phyloP scores from a whole-genome alignment of 2,888 invertebrate species.

The Cosmia trapezina region DNA sequence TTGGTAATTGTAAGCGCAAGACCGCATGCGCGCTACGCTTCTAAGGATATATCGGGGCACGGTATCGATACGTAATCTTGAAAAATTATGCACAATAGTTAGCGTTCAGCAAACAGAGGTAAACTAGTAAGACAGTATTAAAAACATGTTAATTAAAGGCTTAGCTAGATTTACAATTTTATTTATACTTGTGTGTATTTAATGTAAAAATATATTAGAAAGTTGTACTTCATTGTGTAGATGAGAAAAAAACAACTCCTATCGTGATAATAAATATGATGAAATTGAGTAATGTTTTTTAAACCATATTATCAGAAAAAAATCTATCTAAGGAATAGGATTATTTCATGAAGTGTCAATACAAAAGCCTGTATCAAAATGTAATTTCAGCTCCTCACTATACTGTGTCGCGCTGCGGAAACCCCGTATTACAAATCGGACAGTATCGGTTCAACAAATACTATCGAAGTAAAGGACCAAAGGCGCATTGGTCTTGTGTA shows the following conservation, averaged over 20 bases:
- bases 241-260: background rate
- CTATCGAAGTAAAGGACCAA: constrained; percentile 61
- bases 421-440: constrained; percentile 70
- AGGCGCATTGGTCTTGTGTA: constrained; percentile 67
- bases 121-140: background rate
- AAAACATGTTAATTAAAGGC: background rate
- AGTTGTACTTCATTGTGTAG: background rate
- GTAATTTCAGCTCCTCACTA: constrained; percentile 43
- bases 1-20: background rate
- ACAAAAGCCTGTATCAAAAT: background rate
- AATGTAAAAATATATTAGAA: background rate
- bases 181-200: background rate
- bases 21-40: background rate
- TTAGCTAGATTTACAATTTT: background rate
- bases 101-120: background rate
- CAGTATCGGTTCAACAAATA: constrained; percentile 69
- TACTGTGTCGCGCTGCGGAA: constrained; percentile 67
- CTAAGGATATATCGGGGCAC: background rate
- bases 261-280: constrained; percentile 22
- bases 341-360: background rate
- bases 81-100: background rate
- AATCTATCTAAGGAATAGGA: background rate
- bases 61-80: background rate
- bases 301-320: background rate
- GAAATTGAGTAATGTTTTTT: background rate